Conservation (phyloP, 2,888 invertebrate species). For the Candidula unifasciata region DNA sequence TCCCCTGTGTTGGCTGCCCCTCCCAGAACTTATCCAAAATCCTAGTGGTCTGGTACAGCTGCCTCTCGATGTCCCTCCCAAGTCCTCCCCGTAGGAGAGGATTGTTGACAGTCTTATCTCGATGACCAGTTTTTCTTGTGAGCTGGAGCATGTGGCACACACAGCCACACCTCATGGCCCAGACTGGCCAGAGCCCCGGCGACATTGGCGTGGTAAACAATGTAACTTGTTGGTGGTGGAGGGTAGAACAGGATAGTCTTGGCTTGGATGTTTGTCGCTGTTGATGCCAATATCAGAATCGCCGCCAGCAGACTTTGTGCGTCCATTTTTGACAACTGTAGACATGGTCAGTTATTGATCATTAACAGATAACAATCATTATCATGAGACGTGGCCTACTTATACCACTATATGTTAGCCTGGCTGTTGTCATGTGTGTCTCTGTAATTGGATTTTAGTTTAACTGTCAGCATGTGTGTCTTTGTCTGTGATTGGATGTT, state of each 20-base stretch:
- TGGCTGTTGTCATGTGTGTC: too few species aligned
- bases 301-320: too few species aligned
- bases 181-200: slow-evolving; percentile 37
- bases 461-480: too few species aligned
- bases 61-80: not conserved
- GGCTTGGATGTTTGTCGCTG: not conserved
- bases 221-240: slow-evolving; percentile 37
- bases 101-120: not conserved
- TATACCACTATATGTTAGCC: too few species aligned
- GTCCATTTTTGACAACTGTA: too few species aligned
- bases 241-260: slow-evolving; percentile 33
- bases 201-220: slow-evolving; percentile 44
- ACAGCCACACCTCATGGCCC: too few species aligned
- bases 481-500: too few species aligned
- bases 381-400: too few species aligned
- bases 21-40: slow-evolving; percentile 16
- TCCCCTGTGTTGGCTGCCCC: not conserved
- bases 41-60: not conserved
- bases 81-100: not conserved
- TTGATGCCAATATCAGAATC: too few species aligned
- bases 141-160: not conserved
- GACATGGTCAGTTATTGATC: too few species aligned
- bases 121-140: not conserved
- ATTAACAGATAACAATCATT: too few species aligned
- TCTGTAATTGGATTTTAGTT: too few species aligned